A percentile compares a stretch with the other conserved stretches of the same genome.
Conservation (phyloP, 2,113 vertebrate species). For the Chinchilla lanigera region DNA sequence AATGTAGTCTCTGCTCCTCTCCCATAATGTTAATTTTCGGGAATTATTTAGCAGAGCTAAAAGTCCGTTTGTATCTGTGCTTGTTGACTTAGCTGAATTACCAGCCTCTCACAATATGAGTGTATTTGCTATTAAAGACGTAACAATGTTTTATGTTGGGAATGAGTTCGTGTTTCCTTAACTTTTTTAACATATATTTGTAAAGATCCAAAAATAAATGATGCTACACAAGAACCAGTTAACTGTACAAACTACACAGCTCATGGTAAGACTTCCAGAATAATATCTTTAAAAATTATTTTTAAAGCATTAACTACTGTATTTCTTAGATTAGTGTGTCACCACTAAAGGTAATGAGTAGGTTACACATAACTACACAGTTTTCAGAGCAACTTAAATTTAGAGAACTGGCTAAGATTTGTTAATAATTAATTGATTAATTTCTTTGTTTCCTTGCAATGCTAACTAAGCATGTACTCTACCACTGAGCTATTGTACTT, state of each 20-base stretch:
- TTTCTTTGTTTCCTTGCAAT: background rate
- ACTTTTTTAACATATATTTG: slow-evolving; percentile 91
- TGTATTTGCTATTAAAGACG: slow-evolving; percentile 32
- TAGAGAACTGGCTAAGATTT: slow-evolving; percentile 33
- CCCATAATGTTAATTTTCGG: background rate
- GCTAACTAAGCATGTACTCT: background rate
- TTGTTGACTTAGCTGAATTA: slow-evolving; percentile 51
- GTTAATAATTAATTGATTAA: background rate
- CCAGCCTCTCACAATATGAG: background rate
- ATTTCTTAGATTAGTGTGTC: background rate
- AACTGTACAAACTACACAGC: slow-evolving; percentile 93
- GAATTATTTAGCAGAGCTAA: background rate
- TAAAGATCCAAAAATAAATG: slow-evolving; percentile 93
- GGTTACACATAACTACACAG: slow-evolving; percentile 6
- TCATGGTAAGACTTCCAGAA: slow-evolving; percentile 90
- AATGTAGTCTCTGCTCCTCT: background rate
- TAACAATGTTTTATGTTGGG: slow-evolving; percentile 47
- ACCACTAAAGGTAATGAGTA: background rate
- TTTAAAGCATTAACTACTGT: background rate
- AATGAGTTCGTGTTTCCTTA: slow-evolving; percentile 87
- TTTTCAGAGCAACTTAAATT: slow-evolving; percentile 44
- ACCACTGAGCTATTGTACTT: background rate
- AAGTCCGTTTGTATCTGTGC: slow-evolving; percentile 15
- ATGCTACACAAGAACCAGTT: slow-evolving; percentile 95
- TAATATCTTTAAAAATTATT: slow-evolving; percentile 55